Evolutionary conservation across 64 coral and sea anemone genomes (phyloP).

Genomic region (Acropora yongei): DNA sequence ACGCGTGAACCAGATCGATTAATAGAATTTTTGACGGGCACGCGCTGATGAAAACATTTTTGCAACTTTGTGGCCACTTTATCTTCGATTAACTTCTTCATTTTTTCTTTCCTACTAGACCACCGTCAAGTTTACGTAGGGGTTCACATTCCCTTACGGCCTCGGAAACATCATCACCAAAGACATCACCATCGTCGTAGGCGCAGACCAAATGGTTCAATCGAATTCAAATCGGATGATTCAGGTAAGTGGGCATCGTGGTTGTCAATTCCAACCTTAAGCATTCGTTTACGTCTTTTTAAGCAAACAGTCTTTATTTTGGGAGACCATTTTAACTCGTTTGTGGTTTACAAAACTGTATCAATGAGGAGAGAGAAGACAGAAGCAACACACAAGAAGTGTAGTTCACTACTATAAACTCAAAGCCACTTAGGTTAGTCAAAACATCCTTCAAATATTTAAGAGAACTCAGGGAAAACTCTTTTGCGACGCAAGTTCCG

Average conservation of each 20-base stretch:
- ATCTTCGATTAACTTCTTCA: not conserved
- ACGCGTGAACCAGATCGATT: conserved; percentile 27
- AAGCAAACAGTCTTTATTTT: not conserved
- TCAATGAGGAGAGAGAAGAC: not conserved
- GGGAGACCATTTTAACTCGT: not conserved
- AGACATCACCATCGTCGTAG: conserved; percentile 45
- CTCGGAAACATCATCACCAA: conserved; percentile 65
- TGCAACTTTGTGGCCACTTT: not conserved
- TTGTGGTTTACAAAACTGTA: conserved; percentile 10
- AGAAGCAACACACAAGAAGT: not conserved
- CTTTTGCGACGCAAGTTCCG: not conserved
- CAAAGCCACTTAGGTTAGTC: not conserved
- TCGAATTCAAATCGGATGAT: not conserved
- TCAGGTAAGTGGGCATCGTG: not conserved
- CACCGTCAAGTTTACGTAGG: conserved; percentile 81
- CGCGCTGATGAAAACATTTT: not conserved
- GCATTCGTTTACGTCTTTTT: not conserved
- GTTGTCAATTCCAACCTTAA: not conserved
- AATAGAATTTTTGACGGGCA: conserved; percentile 1
- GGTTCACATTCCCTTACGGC: conserved; percentile 77
- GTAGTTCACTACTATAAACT: not conserved
- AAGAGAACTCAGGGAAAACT: not conserved
- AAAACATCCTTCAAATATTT: not conserved
- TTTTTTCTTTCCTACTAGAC: conserved; percentile 47
- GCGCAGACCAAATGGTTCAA: not conserved